These are phyloP conservation scores for Euthynnus affinis DNA, from an alignment of 2,797 vertebrate genomes.

Conservation along the genomic window DNA sequence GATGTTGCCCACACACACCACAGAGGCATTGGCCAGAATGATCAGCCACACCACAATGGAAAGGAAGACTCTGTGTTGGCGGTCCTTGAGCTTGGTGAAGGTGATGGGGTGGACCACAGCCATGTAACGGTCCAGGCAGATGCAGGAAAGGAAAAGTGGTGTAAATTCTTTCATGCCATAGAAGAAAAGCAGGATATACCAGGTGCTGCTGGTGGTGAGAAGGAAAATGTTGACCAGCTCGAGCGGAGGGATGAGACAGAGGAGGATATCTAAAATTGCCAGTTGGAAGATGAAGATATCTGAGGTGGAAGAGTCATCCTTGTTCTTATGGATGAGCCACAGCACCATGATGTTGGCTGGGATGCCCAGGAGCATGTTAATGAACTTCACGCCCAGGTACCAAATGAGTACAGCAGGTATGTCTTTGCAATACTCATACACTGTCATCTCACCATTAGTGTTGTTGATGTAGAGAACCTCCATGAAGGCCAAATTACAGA, in stretches of 20 bases:
- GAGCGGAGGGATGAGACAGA: conserved; percentile 84
- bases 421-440: conserved; percentile 72
- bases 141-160: conserved; percentile 84
- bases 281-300: conserved; percentile 86
- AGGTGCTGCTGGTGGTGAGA: conserved; percentile 70
- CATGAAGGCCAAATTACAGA: conserved; percentile 57
- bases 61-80: conserved; percentile 67
- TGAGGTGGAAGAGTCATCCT: conserved; percentile 81
- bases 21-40: conserved; percentile 75
- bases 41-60: conserved; percentile 76
- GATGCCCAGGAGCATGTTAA: conserved; percentile 87
- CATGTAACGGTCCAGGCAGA: conserved; percentile 88
- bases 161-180: conserved; percentile 85
- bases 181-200: conserved; percentile 84
- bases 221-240: conserved; percentile 82
- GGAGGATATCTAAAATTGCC: conserved; percentile 81
- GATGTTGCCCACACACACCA: conserved; percentile 76
- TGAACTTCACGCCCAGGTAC: conserved; percentile 82
- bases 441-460: conserved; percentile 21
- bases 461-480: conserved; percentile 67
- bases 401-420: conserved; percentile 78
- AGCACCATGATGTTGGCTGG: conserved; percentile 86
- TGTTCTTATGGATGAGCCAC: conserved; percentile 84
- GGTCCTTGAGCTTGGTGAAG: conserved; percentile 85
- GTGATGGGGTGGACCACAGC: conserved; percentile 85